Evolutionary conservation across 2,113 vertebrate species (phyloP), one percentile per base, ranked within the genome.

Genomic region (Excalfactoria chinensis): DNA sequence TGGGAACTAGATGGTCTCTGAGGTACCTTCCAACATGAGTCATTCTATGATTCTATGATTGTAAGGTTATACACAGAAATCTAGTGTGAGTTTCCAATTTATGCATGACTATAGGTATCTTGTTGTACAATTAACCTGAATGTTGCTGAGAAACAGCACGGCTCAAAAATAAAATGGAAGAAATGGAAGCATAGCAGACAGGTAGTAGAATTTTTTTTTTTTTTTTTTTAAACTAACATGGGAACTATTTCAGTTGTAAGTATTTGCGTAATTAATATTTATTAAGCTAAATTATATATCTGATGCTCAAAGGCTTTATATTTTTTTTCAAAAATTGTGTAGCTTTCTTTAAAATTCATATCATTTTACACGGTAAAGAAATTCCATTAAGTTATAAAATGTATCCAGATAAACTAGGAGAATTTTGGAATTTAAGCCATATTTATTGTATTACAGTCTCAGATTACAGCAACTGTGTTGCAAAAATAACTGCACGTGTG

Each of bases 31-130:
- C 26, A 53, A 53, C 5, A 28, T 4, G 51, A 53, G 5, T 26
- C 51, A 53, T 53, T 53, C 51, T 53, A 28, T 53, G 51, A 53
- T 28, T 53, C 51, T 16, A 28, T 53, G 51, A 53, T 53, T 92
- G 89, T 87, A 90, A 92, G 18, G 58, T 60, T 70, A 68, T 70
- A 60, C 40, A 46, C 5, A 75, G 76, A 93, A 64, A 81, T 4
- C 55, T 91, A 67, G 62, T 10, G 19, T 68, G n/a, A 89, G 12
- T 70, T 92, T 94, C 34, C 55, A 26, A 60, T 89, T 85, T 74
- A 59, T 86, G 71, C 59, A 53, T 56, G 48, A 67, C 32, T 74
- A 90, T 30, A 41, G 40, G 14, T 40, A 30, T 86, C 85, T 48
- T 66, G 34, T 55, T 88, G 13, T 41, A 48, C 7, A 43, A 26